Evolutionary conservation across 1,140 invertebrate species (phyloP).

Genomic region (Polypedilum vanderplanki): DNA sequence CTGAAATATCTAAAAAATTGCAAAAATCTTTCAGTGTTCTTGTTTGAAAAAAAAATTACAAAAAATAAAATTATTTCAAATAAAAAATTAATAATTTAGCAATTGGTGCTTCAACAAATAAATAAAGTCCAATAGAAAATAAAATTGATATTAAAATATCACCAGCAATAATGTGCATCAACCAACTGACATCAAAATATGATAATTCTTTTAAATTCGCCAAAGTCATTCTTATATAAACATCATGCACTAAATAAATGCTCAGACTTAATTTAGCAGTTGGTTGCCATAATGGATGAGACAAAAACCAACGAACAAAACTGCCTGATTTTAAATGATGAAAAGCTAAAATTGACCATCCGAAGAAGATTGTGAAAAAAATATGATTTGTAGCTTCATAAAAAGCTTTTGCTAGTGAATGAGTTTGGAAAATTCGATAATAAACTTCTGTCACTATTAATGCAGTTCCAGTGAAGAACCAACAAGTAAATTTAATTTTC

Average conservation of each 20-base stretch:
- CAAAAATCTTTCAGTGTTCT: too few relatives aligned
- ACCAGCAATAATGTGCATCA: neutral
- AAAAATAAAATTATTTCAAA: neutral
- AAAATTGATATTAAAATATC: neutral
- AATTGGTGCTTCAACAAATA: neutral
- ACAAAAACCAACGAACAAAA: neutral
- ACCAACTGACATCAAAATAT: neutral
- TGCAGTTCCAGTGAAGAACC: neutral
- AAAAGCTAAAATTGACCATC: neutral
- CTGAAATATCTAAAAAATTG: too few relatives aligned
- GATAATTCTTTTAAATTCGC: neutral
- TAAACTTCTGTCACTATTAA: neutral
- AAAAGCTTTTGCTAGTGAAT: neutral
- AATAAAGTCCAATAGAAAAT: neutral
- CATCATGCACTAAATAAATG: neutral
- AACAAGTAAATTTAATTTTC: neutral
- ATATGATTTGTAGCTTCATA: neutral
- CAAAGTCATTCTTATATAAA: neutral
- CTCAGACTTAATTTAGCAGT: neutral
- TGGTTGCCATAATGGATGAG: neutral
- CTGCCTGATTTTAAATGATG: neutral
- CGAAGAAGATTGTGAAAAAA: neutral
- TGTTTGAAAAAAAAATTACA: too few relatives aligned
- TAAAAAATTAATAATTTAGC: neutral
- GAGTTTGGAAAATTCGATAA: neutral